A percentile compares a stretch with the other conserved stretches of the same genome.
Conservation (phyloP, 2,888 invertebrate genomes). For the Bugula neritina region DNA sequence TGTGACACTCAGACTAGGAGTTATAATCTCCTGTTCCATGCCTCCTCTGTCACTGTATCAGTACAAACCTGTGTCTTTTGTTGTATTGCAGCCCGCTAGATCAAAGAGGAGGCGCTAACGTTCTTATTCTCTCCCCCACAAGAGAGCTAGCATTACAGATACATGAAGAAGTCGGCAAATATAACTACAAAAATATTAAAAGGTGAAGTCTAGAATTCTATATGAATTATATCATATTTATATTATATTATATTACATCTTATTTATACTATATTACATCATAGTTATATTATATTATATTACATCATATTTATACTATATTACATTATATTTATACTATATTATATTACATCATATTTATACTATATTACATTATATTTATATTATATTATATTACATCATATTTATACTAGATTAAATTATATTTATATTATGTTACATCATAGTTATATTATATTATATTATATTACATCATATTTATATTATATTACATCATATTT, state of each 20-base stretch:
- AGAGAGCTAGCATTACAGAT: conserved; percentile 88
- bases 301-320: not conserved
- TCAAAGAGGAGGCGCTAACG: conserved; percentile 73
- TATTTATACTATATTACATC: too few relatives aligned
- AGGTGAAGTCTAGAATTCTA: conserved; percentile 59
- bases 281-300: too few relatives aligned
- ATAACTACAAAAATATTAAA: conserved; percentile 73
- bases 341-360: not conserved
- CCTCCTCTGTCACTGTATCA: too few relatives aligned
- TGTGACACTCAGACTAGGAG: not conserved
- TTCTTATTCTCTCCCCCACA: conserved; percentile 83
- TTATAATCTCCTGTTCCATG: too few relatives aligned
- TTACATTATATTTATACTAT: not conserved
- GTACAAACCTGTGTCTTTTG: not conserved
- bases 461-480: too few relatives aligned
- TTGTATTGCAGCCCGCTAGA: conserved; percentile 60
- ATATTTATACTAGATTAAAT: not conserved
- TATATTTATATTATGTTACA: not conserved
- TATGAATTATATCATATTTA: not conserved
- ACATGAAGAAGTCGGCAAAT: conserved; percentile 82
- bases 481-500: not conserved
- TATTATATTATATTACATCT: not conserved
- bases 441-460: not conserved
- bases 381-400: too few relatives aligned
- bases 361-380: not conserved